These are phyloP conservation scores for Sarcoramphus papa DNA, from an alignment of 2,797 vertebrate genomes.

Conservation along the genomic window DNA sequence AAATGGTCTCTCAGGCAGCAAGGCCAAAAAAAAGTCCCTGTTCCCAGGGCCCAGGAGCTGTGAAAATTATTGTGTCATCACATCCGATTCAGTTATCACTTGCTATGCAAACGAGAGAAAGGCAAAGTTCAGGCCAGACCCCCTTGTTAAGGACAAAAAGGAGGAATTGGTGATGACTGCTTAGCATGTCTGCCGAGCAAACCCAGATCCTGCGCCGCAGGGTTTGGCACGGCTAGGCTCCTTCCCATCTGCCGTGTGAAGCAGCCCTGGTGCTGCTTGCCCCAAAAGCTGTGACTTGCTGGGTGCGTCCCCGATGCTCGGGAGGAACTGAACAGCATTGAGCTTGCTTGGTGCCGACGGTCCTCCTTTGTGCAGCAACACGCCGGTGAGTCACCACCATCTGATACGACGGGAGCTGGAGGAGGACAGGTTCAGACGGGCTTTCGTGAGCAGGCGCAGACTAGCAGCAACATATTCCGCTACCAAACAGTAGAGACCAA, in stretches of 20 bases:
- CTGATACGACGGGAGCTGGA: rapidly evolving
- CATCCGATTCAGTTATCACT: neutral
- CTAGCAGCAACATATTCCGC: neutral
- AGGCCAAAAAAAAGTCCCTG: neutral
- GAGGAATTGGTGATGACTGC: rapidly evolving
- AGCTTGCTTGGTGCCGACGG: neutral
- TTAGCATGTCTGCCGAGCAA: rapidly evolving
- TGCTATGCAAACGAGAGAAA: neutral
- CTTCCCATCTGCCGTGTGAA: rapidly evolving
- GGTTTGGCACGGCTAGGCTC: no score
- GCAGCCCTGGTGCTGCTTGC: neutral
- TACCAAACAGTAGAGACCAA: neutral
- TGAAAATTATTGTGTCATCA: neutral
- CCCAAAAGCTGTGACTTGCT: neutral
- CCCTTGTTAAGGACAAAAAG: neutral
- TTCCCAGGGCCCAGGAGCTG: neutral
- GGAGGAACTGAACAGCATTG: neutral
- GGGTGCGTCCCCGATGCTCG: rapidly evolving
- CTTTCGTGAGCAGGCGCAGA: rapidly evolving
- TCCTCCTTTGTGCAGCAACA: neutral
- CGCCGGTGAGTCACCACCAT: rapidly evolving
- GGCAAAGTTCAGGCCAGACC: neutral
- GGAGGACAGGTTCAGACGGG: rapidly evolving
- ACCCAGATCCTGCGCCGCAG: rapidly evolving
- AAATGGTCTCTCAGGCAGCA: conserved; percentile 11